Evolutionary conservation across 1,140 invertebrate species (phyloP), one percentile per base, ranked within the genome.

Genomic region (Drosophila miranda): DNA sequence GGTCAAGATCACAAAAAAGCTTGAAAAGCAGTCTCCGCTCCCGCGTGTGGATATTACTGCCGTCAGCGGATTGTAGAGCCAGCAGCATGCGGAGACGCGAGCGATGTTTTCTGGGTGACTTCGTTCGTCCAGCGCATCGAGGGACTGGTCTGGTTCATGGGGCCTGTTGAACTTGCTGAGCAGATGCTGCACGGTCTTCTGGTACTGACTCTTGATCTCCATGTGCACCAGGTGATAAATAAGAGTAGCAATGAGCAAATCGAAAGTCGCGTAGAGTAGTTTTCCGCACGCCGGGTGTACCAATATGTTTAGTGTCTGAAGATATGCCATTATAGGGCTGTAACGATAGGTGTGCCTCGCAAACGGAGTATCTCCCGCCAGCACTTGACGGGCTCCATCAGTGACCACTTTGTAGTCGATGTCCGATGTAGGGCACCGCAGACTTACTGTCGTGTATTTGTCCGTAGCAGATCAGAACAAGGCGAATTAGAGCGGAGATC

Each of bases 381-480:
- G 72, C 0, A 98, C 92, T 76, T 97, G 93, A 11, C 94, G 91
- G 0, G 98, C 96, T 1, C 98, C 98, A 93, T 99, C 98, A 0
- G 96, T 97, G 78, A 99, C 99, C 0, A 99, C 98, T 92, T 95
- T 95, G 89, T 99, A 99, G 91, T 99, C 99, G 23, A 99, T 93
- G 90, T 99, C 99, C 0, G 99, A n/a, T 99, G 89, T 98, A 99
- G 7, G 96, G 95, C 2, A 99, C 95, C 55, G 93, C 90, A n/a
- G 94, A 95, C 11, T 64, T 56, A 68, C 92, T 86, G 91, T 99
- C 98, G 78, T 98, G 97, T 86, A 95, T 94, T 58, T 95, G 93
- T 8, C 96, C 95, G 91, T 98, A 99, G 11, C 92, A 49, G 14
- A 98, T 94, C n/a, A 99, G 92, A 26, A 92, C 16, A 1, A 97